A percentile compares a stretch with the other conserved stretches of the same genome.
phyloP scores from a whole-genome alignment of 2,797 vertebrate species.

The Alcedo atthis region DNA sequence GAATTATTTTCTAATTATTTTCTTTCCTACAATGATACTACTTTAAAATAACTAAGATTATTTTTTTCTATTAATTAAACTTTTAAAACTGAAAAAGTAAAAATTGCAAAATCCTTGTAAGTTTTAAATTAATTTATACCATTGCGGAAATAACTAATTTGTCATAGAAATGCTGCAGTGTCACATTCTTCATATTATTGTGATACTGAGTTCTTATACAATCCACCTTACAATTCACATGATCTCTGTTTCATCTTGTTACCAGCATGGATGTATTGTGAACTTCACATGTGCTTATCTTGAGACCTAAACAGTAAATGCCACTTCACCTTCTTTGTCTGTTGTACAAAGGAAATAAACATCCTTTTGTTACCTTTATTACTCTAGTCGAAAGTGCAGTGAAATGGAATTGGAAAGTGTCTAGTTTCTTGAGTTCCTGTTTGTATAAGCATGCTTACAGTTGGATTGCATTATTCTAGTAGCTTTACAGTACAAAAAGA shows the following conservation, averaged over 20 bases:
- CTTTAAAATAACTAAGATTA: conserved; percentile 1
- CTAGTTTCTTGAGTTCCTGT: neutral
- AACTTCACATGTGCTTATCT: conserved; percentile 2
- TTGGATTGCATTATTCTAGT: neutral
- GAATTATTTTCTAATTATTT: neutral
- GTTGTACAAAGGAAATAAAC: conserved; percentile 32
- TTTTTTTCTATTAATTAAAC: conserved; percentile 6
- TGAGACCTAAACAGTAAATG: conserved; percentile 23
- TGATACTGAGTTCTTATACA: neutral
- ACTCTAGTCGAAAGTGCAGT: neutral
- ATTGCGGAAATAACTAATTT: neutral
- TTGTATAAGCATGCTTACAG: neutral
- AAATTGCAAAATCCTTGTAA: neutral
- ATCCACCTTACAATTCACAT: neutral
- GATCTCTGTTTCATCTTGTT: neutral
- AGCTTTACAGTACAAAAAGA: conserved; percentile 27
- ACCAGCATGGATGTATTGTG: neutral
- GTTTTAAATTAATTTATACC: neutral
- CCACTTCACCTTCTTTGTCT: conserved; percentile 18
- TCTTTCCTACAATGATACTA: neutral
- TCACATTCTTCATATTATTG: neutral
- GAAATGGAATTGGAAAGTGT: conserved; percentile 15
- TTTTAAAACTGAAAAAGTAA: neutral
- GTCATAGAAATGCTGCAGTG: neutral
- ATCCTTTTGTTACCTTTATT: conserved; percentile 25